phyloP scores from a whole-genome alignment of 2,888 invertebrate genomes.

The Lymantria monacha region DNA sequence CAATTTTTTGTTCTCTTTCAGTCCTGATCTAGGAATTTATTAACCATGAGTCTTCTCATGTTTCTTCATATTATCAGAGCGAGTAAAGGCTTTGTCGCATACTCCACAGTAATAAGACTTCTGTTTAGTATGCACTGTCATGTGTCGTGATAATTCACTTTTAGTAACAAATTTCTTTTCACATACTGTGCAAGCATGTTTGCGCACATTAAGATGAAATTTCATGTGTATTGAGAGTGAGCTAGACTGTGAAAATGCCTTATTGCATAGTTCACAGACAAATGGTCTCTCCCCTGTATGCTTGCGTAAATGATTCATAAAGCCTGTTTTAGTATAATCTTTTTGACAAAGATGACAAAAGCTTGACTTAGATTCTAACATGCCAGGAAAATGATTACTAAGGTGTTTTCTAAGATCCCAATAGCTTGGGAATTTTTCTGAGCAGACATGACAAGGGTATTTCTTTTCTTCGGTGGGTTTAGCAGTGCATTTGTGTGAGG shows the following conservation, averaged over 20 bases:
- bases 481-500: constrained; percentile 70
- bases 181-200: constrained; percentile 78
- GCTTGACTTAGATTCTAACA: constrained; percentile 79
- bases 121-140: constrained; percentile 80
- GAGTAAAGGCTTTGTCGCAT: constrained; percentile 79
- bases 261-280: constrained; percentile 78
- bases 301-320: constrained; percentile 79
- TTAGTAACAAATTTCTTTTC: constrained; percentile 81
- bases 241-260: constrained; percentile 79
- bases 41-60: constrained; percentile 81
- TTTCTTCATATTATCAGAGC: constrained; percentile 80
- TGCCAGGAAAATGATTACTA: constrained; percentile 77
- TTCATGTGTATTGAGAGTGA: constrained; percentile 80
- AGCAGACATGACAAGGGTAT: constrained; percentile 77
- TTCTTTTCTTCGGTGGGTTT: constrained; percentile 76
- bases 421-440: constrained; percentile 76
- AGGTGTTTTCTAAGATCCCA: constrained; percentile 79
- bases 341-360: constrained; percentile 80
- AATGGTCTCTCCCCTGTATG: constrained; percentile 79
- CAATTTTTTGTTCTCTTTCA: constrained; percentile 31
- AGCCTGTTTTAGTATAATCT: constrained; percentile 79
- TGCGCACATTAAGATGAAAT: constrained; percentile 77
- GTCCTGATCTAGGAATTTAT: constrained; percentile 29
- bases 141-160: constrained; percentile 80
- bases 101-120: constrained; percentile 80